Base-by-base conservation (phyloP, 2,113 vertebrate genomes). In the Catharus bicknelli region DNA sequence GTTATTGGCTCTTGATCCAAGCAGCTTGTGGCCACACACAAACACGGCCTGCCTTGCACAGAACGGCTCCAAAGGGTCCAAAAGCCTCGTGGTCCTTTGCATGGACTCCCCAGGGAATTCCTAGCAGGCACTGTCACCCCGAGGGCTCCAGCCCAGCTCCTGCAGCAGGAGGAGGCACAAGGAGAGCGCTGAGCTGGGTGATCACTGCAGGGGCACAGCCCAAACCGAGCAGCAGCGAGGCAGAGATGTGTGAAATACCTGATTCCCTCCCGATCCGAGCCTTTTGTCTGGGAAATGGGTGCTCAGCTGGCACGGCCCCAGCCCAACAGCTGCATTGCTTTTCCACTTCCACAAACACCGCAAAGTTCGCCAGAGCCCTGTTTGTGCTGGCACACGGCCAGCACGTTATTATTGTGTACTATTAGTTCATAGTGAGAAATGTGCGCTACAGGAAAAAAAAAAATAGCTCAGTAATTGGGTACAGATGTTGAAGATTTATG, bases 351-450 rank as follows among this genome's bases (percentile, higher is more conserved):
- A 95, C 96, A 97, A 98, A 96, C 95, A 97, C 62, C 73, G 10
- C 59, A 58, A 96, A 96, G 90, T 95, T 93, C 88, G 89, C 96
- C 97, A 97, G 91, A 96, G 74, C 57, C 92, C 63, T 96, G 91
- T 86, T 97, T 96, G 86, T 26, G 40, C 83, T 97, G 98, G 98
- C 97, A 58, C 64, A 14, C 47, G 26, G 78, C 95, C 98, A 97
- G 80, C 70, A 30, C 62, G 95, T 97, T 97, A 96, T 96, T 97
- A 95, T 97, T 83, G 95, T 94, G 96, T 94, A 96, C 95, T 91
- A 95, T 97, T 97, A 96, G 94, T 96, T 96, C 96, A 84, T 45
- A 96, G 96, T 86, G 95, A 97, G 97, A 98, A 97, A 96, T 83
- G 93, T 80, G 94, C 95, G 72, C 94, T 90, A 69, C 90, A 79